These are phyloP conservation scores for Trypoxylon attenuatum DNA, from an alignment of 2,888 invertebrate species.

Conservation along the genomic window DNA sequence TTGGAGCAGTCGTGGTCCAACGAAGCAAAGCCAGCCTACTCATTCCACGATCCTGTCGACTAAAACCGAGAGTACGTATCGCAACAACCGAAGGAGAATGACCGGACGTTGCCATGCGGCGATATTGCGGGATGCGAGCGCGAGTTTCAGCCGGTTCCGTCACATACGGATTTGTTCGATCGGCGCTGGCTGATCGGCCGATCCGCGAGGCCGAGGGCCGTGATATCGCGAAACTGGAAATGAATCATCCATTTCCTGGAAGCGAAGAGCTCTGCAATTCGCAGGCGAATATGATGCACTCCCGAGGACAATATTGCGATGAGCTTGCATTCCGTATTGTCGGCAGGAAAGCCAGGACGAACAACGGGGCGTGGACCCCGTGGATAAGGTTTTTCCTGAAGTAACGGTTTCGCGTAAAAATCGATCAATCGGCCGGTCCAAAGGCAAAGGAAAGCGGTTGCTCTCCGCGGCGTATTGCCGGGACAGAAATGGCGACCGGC, in stretches of 20 bases:
- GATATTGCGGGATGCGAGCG: constrained; percentile 19
- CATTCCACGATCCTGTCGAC: constrained; percentile 5
- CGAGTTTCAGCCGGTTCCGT: constrained; percentile 12
- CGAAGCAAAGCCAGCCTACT: background rate
- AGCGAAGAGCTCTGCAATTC: constrained; percentile 36
- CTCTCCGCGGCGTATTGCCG: constrained; percentile 54
- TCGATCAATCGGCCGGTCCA: constrained; percentile 12
- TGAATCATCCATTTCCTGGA: constrained; percentile 58
- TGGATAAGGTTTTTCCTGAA: no score
- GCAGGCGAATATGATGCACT: constrained; percentile 21
- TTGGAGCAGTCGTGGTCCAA: background rate
- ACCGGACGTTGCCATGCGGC: constrained; percentile 15
- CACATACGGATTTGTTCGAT: constrained; percentile 25
- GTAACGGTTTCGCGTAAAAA: background rate
- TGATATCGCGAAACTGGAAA: constrained; percentile 48
- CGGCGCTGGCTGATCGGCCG: constrained; percentile 24
- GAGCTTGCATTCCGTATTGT: no score
- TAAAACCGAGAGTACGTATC: constrained; percentile 9
- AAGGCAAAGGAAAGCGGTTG: constrained; percentile 45
- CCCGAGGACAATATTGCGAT: background rate
- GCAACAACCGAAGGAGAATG: constrained; percentile 10
- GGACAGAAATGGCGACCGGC: constrained; percentile 71
- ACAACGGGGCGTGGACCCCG: no score
- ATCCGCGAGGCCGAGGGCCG: constrained; percentile 17
- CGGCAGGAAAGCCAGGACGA: no score